phyloP scores from a whole-genome alignment of 2,888 invertebrate species.

The Carterocephalus palaemon region DNA sequence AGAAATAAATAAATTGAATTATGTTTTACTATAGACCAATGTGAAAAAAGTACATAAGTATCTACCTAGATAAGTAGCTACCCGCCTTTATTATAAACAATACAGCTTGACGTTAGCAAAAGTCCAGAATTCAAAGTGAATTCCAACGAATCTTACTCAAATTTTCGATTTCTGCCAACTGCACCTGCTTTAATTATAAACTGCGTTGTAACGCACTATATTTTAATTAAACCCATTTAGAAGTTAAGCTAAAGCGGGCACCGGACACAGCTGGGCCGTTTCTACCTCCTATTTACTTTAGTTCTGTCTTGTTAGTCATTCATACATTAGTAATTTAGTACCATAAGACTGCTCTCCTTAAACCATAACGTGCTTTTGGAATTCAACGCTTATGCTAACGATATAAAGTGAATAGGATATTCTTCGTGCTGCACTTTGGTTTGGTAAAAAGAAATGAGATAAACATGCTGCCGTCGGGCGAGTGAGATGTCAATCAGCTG shows the following conservation, averaged over 20 bases:
- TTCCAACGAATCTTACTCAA: too few relatives aligned
- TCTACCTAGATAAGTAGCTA: too few relatives aligned
- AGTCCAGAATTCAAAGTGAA: too few relatives aligned
- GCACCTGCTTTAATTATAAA: constrained; percentile 34
- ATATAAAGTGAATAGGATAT: not conserved
- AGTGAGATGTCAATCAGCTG: constrained; percentile 78
- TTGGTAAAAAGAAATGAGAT: constrained; percentile 57
- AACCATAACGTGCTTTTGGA: constrained; percentile 9
- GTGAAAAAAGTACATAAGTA: too few relatives aligned
- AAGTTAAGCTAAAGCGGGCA: constrained; percentile 71
- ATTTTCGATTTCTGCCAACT: constrained; percentile 11
- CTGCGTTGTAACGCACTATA: constrained; percentile 48
- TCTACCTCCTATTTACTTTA: constrained; percentile 75
- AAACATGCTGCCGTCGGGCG: constrained; percentile 68
- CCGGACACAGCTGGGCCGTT: constrained; percentile 75
- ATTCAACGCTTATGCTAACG: not conserved
- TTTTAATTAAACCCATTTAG: constrained; percentile 75
- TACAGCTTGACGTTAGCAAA: too few relatives aligned
- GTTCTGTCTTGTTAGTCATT: constrained; percentile 76
- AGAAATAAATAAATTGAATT: too few relatives aligned
- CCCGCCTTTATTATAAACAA: too few relatives aligned
- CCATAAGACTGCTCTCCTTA: constrained; percentile 36
- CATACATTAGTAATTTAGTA: constrained; percentile 70
- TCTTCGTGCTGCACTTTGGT: not conserved
- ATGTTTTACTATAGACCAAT: too few relatives aligned